phyloP scores from a whole-genome alignment of 1,140 invertebrate species.

The Lutraria rhynchaena region DNA sequence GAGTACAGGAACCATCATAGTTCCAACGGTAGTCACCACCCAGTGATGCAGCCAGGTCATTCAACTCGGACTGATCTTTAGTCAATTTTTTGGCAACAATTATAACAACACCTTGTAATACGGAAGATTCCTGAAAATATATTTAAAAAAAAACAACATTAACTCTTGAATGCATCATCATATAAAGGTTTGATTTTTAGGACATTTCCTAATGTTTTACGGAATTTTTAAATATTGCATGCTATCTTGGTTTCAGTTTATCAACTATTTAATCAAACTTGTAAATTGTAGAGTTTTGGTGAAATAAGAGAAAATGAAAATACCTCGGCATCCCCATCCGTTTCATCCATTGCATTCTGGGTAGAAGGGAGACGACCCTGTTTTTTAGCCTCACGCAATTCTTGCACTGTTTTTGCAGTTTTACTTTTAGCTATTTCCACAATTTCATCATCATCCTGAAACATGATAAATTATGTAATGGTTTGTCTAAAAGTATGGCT shows the following conservation, averaged over 20 bases:
- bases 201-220: too few species aligned
- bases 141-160: too few species aligned
- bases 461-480: too few species aligned
- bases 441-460: slow-evolving; percentile 70
- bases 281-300: too few species aligned
- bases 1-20: slow-evolving; percentile 80
- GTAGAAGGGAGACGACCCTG: slow-evolving; percentile 13
- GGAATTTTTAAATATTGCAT: too few species aligned
- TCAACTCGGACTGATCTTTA: slow-evolving; percentile 80
- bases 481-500: too few species aligned
- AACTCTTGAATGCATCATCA: too few species aligned
- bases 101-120: slow-evolving; percentile 80
- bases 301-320: too few species aligned
- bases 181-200: too few species aligned
- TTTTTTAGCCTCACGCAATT: slow-evolving; percentile 8
- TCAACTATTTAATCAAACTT: too few species aligned
- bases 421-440: slow-evolving; percentile 62
- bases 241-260: too few species aligned
- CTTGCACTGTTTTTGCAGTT: slow-evolving; percentile 43
- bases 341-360: slow-evolving; percentile 44
- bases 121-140: slow-evolving; percentile 21
- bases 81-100: slow-evolving; percentile 81
- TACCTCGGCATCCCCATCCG: slow-evolving; percentile 25
- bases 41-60: slow-evolving; percentile 79
- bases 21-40: slow-evolving; percentile 83